Percentiles rank a stretch among this genome's conserved stretches.
phyloP scores from a whole-genome alignment of 2,113 vertebrate genomes.

The Xiphophorus maculatus region DNA sequence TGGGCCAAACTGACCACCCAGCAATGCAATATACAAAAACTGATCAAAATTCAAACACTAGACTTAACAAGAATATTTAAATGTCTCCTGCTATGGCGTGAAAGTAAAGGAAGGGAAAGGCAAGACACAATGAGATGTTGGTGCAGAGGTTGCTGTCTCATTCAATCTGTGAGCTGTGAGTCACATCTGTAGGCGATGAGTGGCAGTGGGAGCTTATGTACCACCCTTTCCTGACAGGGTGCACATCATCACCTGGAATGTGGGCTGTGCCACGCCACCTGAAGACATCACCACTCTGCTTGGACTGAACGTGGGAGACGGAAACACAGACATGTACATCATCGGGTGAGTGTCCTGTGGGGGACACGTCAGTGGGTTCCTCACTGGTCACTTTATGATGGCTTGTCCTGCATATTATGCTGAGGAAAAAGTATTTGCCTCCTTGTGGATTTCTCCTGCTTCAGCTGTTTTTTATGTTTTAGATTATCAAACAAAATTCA shows the following conservation, averaged over 20 bases:
- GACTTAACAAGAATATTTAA: neutral
- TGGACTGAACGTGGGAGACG: conserved; percentile 87
- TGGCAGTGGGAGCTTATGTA: conserved; percentile 3
- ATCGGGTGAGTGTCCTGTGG: conserved; percentile 88
- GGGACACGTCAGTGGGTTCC: neutral
- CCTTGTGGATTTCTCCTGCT: neutral
- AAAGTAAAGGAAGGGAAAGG: neutral
- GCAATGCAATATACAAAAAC: too few relatives aligned
- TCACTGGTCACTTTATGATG: neutral
- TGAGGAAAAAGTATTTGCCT: neutral
- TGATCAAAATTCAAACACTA: neutral
- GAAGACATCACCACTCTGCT: conserved; percentile 91
- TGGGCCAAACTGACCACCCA: neutral
- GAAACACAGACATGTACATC: conserved; percentile 91
- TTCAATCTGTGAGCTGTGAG: conserved; percentile 4
- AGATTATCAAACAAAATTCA: neutral
- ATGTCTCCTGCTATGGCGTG: neutral
- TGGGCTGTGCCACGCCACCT: conserved; percentile 92
- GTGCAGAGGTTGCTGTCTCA: conserved; percentile 6
- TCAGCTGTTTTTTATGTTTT: neutral
- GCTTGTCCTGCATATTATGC: conserved; percentile 6
- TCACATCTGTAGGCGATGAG: conserved; percentile 7
- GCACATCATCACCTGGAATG: conserved; percentile 96
- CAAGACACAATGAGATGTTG: neutral
- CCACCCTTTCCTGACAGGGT: conserved; percentile 79